A percentile compares a stretch with the other conserved stretches of the same genome.
phyloP scores from a whole-genome alignment of 2,888 invertebrate genomes.

The Caenorhabditis macrosperma region DNA sequence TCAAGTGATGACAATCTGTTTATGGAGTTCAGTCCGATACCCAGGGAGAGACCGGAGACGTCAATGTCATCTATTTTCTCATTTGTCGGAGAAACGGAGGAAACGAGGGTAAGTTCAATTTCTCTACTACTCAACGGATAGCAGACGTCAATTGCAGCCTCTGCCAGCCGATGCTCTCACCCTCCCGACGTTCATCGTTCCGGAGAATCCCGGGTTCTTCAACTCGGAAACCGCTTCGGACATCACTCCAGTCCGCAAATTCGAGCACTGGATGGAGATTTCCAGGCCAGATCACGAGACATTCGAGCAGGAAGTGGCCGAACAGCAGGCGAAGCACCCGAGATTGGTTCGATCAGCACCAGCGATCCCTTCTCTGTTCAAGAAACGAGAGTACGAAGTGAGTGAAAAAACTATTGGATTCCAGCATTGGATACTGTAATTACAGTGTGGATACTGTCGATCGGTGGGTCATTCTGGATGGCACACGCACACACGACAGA shows the following conservation, averaged over 20 bases:
- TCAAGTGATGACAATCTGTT: no score
- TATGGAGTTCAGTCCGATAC: background rate
- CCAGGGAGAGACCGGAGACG: conserved; percentile 24
- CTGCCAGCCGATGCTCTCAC: background rate
- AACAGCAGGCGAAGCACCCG: conserved; percentile 15
- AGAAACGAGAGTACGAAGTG: conserved; percentile 27
- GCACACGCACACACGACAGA: conserved; percentile 52
- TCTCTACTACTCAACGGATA: background rate
- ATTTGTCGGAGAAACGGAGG: background rate
- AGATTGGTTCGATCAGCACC: conserved; percentile 9
- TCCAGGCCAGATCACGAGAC: conserved; percentile 1
- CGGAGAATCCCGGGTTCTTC: conserved; percentile 9
- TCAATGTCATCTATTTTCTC: conserved; percentile 44
- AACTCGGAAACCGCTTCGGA: background rate
- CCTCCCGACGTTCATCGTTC: conserved; percentile 28
- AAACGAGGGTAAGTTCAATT: background rate
- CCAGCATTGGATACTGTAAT: no score
- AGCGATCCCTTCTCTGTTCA: conserved; percentile 35
- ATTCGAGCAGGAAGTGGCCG: conserved; percentile 9
- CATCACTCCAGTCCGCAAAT: background rate
- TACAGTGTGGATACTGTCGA: conserved; percentile 53
- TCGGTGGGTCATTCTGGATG: conserved; percentile 15
- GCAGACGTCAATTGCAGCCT: background rate
- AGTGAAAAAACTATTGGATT: no score
- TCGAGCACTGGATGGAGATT: conserved; percentile 11